Base-by-base conservation (phyloP, 1,140 invertebrate species). In the Popillia japonica region DNA sequence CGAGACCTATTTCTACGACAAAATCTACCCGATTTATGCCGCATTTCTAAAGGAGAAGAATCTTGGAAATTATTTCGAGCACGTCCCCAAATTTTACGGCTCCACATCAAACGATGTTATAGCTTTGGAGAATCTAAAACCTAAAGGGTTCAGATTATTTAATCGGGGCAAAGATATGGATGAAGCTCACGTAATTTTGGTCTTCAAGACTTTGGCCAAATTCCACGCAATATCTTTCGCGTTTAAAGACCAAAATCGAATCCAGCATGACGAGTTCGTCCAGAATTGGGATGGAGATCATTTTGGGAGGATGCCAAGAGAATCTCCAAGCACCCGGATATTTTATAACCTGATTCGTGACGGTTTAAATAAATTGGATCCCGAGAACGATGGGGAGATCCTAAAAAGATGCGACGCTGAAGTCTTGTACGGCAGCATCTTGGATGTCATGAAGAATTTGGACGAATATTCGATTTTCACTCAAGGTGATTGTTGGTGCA, bases 401-500 rank as follows among this genome's bases (percentile, higher is more conserved):
- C 7, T 34, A 0, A 9, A 34, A 6, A 72, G 14, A 27, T 72
- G 34, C 14, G 14, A 27, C 7, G 64, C 64, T 11, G 34, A 72
- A 23, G 1, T 22, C 9, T 34, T 34, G 34, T 7, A 27, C 8
- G 8, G 22, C 7, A 22, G 17, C 22, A 55, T 55, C n/a, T 3
- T 55, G 2, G 14, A 55, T 17, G 48, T 20, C 7, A n/a, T 11
- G 10, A 72, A 23, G 10, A 14, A 1, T 72, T 6, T 6, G 17
- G 77, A 81, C 44, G 78, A 79, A 3, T 59, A 80, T 23, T 80
- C 80, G 27, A 88, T 89, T 0, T 80, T 90, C 11, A 85, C 87
- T 74, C 89, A 90, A 80, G 89, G 89, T 7, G 89, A 90, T 81
- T 88, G 89, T 27, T 90, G 89, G 89, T 87, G 87, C 11, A 90